These are phyloP conservation scores for Chaunax sp. DNA, from an alignment of 2,797 vertebrate species.

Conservation along the genomic window DNA sequence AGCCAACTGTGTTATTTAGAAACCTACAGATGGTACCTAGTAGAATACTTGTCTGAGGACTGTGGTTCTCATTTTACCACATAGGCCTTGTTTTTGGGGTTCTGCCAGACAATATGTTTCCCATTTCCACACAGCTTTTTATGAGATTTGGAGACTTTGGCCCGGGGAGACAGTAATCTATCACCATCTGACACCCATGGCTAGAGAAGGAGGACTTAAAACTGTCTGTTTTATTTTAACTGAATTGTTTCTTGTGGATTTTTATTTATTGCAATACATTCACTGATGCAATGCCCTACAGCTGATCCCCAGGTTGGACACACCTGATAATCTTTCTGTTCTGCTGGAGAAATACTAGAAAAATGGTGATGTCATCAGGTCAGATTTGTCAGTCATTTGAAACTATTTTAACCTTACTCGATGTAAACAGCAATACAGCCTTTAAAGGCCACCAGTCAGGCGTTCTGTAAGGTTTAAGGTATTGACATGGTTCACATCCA, in stretches of 20 bases:
- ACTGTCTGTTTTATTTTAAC: constrained; percentile 29
- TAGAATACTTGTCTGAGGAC: constrained; percentile 3
- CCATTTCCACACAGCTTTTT: constrained; percentile 45
- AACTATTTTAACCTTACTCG: not conserved
- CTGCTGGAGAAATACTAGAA: not conserved
- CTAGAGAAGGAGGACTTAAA: constrained; percentile 22
- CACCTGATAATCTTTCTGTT: not conserved
- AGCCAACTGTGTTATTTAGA: constrained; percentile 7
- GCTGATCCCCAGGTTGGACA: constrained; percentile 8
- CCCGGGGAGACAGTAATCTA: constrained; percentile 18
- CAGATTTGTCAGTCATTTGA: not conserved
- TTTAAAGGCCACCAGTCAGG: not conserved
- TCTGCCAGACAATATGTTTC: constrained; percentile 51
- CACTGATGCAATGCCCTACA: not conserved
- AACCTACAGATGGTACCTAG: not conserved
- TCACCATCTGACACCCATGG: constrained; percentile 35
- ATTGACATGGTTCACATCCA: not conserved
- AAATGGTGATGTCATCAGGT: not conserved
- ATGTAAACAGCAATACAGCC: not conserved
- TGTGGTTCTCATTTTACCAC: constrained; percentile 22
- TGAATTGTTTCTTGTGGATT: constrained; percentile 21
- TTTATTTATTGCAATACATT: constrained; percentile 6
- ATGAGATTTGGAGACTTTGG: constrained; percentile 28
- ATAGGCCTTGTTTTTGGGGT: constrained; percentile 8
- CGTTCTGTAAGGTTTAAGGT: not conserved